Percentiles rank a stretch among this genome's conserved stretches.
These are phyloP conservation scores for Patiria miniata DNA, from an alignment of 35 echinoderm and acorn worm species.

Conservation along the genomic window DNA sequence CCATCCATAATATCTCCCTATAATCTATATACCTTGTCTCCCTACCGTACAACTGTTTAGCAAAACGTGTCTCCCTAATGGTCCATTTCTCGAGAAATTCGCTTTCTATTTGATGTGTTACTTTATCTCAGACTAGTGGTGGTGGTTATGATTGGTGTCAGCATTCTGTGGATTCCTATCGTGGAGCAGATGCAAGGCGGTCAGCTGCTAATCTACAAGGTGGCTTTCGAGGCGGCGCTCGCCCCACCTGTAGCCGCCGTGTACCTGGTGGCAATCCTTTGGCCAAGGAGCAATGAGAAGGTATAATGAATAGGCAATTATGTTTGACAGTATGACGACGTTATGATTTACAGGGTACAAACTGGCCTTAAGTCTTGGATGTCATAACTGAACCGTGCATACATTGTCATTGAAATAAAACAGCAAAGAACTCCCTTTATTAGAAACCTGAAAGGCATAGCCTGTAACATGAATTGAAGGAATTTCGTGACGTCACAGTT, in stretches of 20 bases:
- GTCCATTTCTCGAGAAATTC: neutral
- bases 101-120: too few relatives aligned
- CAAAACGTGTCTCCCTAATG: too few relatives aligned
- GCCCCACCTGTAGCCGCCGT: conserved; percentile 79
- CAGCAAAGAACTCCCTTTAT: too few relatives aligned
- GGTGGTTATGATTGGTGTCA: conserved; percentile 49
- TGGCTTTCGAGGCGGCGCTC: conserved; percentile 58
- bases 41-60: too few relatives aligned
- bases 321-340: neutral
- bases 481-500: too few relatives aligned
- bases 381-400: too few relatives aligned
- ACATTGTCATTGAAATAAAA: too few relatives aligned
- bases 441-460: too few relatives aligned
- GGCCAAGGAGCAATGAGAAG: conserved; percentile 79
- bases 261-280: conserved; percentile 79
- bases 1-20: too few relatives aligned
- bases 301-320: conserved; percentile 28
- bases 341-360: neutral
- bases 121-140: conserved; percentile 55
- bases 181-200: conserved; percentile 81
- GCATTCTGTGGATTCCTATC: conserved; percentile 80
- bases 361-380: too few relatives aligned
- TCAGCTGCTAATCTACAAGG: conserved; percentile 86
- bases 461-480: too few relatives aligned
- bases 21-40: too few relatives aligned